Evolutionary conservation across 2,113 vertebrate species (phyloP).

Genomic region (Oryzias javanicus): DNA sequence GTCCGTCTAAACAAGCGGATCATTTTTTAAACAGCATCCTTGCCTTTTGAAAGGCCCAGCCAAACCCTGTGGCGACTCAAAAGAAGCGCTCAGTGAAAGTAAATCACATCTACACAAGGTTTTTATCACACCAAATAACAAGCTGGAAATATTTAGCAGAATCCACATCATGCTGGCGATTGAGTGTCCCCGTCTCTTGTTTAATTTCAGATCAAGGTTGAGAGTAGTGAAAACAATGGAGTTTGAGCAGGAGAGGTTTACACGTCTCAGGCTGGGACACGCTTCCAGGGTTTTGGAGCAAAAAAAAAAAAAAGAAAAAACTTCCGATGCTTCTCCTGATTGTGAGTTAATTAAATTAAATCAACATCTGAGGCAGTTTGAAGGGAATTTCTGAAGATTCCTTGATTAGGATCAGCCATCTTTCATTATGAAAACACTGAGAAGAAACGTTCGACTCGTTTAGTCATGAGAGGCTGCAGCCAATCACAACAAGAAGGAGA

Average conservation of each 20-base stretch:
- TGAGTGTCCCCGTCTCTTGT: constrained; percentile 23
- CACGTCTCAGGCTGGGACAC: constrained; percentile 10
- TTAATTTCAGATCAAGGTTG: constrained; percentile 8
- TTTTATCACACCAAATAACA: constrained; percentile 36
- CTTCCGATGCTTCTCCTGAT: constrained; percentile 4
- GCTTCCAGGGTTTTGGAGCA: constrained; percentile 3
- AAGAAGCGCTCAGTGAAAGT: background rate
- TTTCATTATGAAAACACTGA: constrained; percentile 21
- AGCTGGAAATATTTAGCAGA: constrained; percentile 29
- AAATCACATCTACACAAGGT: constrained; percentile 23
- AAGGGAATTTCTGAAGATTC: background rate
- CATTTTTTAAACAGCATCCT: constrained; percentile 37
- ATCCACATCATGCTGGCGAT: constrained; percentile 32
- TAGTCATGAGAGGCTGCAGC: constrained; percentile 24
- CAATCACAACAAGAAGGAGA: constrained; percentile 25
- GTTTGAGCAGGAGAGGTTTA: constrained; percentile 31
- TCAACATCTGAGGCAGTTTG: background rate
- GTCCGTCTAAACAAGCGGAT: constrained; percentile 32
- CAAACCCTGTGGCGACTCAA: constrained; percentile 12
- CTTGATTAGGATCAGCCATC: constrained; percentile 1
- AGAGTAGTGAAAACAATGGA: constrained; percentile 1
- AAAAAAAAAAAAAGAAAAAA: background rate
- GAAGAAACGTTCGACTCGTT: constrained; percentile 8
- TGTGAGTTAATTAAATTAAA: constrained; percentile 1
- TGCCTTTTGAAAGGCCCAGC: constrained; percentile 5